Conservation (phyloP, 2,888 invertebrate species). For the Phorcus lineatus region DNA sequence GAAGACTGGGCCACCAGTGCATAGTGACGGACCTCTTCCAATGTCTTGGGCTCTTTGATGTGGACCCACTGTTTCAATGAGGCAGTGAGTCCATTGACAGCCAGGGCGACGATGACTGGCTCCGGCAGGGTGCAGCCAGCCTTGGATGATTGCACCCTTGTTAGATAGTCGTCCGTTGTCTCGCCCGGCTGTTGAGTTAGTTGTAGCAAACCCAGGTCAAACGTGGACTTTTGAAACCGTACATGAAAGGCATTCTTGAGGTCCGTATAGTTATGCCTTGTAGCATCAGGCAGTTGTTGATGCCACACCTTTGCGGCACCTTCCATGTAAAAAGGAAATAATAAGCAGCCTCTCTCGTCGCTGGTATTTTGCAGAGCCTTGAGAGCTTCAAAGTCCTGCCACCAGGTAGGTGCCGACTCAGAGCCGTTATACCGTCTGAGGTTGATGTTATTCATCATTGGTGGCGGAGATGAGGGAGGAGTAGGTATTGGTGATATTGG, state of each 20-base stretch:
- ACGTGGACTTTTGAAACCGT: neutral
- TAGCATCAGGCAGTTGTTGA: neutral
- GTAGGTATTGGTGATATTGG: no score
- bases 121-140: neutral
- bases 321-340: neutral
- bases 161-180: neutral
- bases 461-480: no score
- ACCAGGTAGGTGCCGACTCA: no score
- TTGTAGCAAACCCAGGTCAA: neutral
- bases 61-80: neutral
- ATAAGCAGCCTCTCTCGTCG: neutral
- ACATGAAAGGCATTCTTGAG: neutral
- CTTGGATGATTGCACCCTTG: neutral
- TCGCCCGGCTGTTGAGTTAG: neutral
- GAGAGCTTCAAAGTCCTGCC: neutral
- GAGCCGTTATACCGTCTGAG: no score
- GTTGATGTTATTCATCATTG: no score
- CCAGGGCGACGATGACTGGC: neutral
- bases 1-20: neutral
- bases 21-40: neutral
- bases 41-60: neutral
- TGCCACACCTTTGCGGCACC: neutral
- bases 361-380: neutral
- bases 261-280: no score
- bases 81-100: neutral